phyloP scores from a whole-genome alignment of 1,140 invertebrate species.

The Neodiprion fabricii region DNA sequence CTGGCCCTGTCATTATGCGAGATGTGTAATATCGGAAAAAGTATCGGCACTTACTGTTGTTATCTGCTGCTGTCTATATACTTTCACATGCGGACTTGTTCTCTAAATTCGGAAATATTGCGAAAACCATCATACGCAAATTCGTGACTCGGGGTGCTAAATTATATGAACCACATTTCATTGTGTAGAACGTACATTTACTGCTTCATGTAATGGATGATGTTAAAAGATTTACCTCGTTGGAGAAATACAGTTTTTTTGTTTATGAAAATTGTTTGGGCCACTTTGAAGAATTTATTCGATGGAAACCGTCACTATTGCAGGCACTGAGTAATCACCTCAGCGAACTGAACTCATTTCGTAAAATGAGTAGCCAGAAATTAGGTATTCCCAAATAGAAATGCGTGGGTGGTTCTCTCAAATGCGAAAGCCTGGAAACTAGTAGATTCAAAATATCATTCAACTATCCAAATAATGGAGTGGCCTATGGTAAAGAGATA shows the following conservation, averaged over 20 bases:
- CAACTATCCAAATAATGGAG: too few relatives aligned
- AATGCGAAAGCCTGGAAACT: too few relatives aligned
- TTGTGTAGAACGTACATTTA: not conserved
- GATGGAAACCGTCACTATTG: too few relatives aligned
- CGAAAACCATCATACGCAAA: not conserved
- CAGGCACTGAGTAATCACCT: too few relatives aligned
- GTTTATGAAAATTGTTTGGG: not conserved
- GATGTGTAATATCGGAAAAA: not conserved
- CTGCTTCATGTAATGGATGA: not conserved
- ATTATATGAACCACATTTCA: not conserved
- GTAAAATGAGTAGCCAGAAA: too few relatives aligned
- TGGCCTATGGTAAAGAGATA: too few relatives aligned
- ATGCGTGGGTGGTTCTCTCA: too few relatives aligned
- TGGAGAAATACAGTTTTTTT: not conserved
- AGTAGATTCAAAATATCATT: too few relatives aligned
- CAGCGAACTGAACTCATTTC: too few relatives aligned
- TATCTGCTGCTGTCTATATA: constrained; percentile 16
- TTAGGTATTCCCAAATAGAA: too few relatives aligned
- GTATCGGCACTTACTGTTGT: constrained; percentile 21
- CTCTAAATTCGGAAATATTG: constrained; percentile 11
- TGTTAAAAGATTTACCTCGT: not conserved
- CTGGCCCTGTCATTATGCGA: constrained; percentile 32
- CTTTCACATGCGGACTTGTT: constrained; percentile 1
- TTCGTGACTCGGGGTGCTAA: constrained; percentile 11
- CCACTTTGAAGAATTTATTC: not conserved